phyloP scores from a whole-genome alignment of 1,140 invertebrate genomes.

The Megalopta genalis region DNA sequence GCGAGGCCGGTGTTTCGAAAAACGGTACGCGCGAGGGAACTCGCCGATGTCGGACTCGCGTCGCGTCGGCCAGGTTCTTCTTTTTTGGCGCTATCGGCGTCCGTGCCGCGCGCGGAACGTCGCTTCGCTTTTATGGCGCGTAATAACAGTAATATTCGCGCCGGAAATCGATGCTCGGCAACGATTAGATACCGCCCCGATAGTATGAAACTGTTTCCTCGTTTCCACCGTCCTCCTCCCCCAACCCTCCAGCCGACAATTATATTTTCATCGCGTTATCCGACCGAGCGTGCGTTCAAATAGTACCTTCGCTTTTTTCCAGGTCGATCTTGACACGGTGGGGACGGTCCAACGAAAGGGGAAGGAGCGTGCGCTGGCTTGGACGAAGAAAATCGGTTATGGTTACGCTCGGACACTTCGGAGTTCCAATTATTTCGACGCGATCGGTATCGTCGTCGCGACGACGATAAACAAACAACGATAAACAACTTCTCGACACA shows the following conservation, averaged over 20 bases:
- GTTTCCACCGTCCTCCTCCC: background rate
- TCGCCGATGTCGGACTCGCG: no score
- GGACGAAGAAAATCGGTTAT: background rate
- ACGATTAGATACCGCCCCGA: background rate
- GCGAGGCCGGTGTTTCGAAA: background rate
- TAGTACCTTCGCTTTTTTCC: slow-evolving; percentile 4
- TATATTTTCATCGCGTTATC: slow-evolving; percentile 19
- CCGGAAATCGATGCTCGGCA: background rate
- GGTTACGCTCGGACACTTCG: slow-evolving; percentile 11
- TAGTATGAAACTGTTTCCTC: background rate
- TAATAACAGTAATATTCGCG: background rate
- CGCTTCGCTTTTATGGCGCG: background rate
- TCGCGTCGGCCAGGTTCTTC: no score
- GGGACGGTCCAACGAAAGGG: slow-evolving; percentile 35
- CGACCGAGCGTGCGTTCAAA: background rate
- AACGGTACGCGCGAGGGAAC: no score
- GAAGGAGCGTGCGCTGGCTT: slow-evolving; percentile 23
- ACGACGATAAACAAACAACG: background rate
- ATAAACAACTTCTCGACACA: background rate
- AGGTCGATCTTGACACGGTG: background rate
- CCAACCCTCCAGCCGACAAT: no score
- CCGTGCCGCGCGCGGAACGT: background rate
- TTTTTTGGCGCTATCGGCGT: no score
- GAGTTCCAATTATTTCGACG: background rate
- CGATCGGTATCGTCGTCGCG: background rate